Base-by-base conservation (phyloP, 2,113 vertebrate genomes). In the Eidolon helvum region DNA sequence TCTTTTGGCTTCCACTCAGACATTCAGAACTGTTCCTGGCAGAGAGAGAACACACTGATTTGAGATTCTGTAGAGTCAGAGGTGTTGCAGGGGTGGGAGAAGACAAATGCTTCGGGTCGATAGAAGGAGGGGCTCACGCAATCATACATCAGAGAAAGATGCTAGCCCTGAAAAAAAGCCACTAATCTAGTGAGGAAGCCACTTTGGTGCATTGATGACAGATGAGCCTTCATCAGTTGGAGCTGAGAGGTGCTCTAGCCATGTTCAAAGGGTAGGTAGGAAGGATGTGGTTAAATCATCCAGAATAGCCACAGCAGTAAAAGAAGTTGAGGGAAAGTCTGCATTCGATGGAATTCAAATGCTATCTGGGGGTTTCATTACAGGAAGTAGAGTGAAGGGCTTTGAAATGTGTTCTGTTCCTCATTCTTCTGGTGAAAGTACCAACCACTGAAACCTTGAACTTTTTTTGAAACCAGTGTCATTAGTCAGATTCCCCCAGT, bases 91-190 rank as follows among this genome's bases (percentile, higher is more conserved):
- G 59, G 33, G 71, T 33, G 59, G 83, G 50, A 79, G 68, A 83
- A 95, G 92, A 93, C 59, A 84, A 88, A 88, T 15, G 21, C 53
- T 84, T 85, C 40, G 22, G 75, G 71, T 48, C 38, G 40, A 61
- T 1, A 57, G 63, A 66, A 90, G 71, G 50, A 74, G 48, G 74
- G 59, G 69, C 53, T 33, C 28, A 5, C 38, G 43, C 22, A 10
- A 53, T 28, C 72, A 68, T 93, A 96, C 96, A 91, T 96, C 97
- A 97, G 82, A 86, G 94, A 91, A 66, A 93, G 69, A 68, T 61
- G 74, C 21, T 45, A 66, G 69, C 12, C 71, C 66, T 80, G 72
- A 88, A 87, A 63, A 95, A 40, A 30, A 87, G 43, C 50, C 78
- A 96, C 92, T 90, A 78, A 82, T 79, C 90, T 30, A 33, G 55